Conservation (phyloP, 2,113 vertebrate genomes). For the Triplophysa dalaica region DNA sequence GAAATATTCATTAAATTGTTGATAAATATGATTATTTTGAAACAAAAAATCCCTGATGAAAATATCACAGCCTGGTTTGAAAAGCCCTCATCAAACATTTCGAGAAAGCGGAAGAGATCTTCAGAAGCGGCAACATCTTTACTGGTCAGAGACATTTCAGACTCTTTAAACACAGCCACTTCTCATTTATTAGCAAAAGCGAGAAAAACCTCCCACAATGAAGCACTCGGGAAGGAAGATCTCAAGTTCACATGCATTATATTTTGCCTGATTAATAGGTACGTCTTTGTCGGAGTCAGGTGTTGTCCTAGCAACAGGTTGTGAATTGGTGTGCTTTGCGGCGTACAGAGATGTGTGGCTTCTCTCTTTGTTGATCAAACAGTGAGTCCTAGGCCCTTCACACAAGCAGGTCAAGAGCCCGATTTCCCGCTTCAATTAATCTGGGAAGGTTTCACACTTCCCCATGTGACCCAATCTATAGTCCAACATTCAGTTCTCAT, state of each 20-base stretch:
- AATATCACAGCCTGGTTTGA: slow-evolving; percentile 66
- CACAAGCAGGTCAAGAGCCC: slow-evolving; percentile 22
- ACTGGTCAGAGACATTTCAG: slow-evolving; percentile 66
- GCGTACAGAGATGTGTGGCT: background rate
- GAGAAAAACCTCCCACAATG: slow-evolving; percentile 9
- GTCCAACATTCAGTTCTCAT: background rate
- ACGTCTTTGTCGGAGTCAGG: slow-evolving; percentile 18
- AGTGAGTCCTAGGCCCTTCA: background rate
- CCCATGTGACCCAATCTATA: slow-evolving; percentile 33
- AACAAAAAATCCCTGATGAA: no score
- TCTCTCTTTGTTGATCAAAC: slow-evolving; percentile 18
- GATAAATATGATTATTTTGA: no score
- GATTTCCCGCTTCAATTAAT: slow-evolving; percentile 36
- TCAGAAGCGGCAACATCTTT: slow-evolving; percentile 69
- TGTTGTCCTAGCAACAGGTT: slow-evolving; percentile 47
- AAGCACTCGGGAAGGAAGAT: background rate
- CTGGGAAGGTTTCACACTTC: slow-evolving; percentile 6
- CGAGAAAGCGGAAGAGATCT: slow-evolving; percentile 68
- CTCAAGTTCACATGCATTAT: slow-evolving; percentile 10
- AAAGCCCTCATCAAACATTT: slow-evolving; percentile 61
- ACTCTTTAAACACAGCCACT: background rate
- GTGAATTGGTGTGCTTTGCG: slow-evolving; percentile 13
- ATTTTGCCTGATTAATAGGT: slow-evolving; percentile 9
- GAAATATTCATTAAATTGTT: no score
- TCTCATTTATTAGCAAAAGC: background rate